phyloP scores from a whole-genome alignment of 2,888 invertebrate genomes.

The Drosophila falleni region DNA sequence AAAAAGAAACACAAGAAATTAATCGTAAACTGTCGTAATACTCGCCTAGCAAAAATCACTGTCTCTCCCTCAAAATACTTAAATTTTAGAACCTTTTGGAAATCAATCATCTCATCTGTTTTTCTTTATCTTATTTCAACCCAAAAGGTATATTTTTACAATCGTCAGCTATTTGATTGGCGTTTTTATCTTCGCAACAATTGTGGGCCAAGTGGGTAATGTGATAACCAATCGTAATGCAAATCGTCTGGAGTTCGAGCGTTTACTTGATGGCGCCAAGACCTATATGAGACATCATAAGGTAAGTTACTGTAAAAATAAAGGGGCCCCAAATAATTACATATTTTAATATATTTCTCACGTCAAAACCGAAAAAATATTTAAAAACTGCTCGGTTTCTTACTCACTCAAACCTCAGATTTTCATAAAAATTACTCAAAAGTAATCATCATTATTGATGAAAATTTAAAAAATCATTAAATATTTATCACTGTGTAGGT shows the following conservation, averaged over 20 bases:
- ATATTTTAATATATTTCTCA: no score
- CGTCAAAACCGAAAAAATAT: no score
- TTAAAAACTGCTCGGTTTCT: no score
- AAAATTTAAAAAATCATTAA: no score
- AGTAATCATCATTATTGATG: no score
- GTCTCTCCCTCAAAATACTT: not conserved
- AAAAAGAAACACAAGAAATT: not conserved
- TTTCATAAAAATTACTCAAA: no score
- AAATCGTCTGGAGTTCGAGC: slow-evolving; percentile 97
- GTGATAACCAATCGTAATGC: slow-evolving; percentile 99
- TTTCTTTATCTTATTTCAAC: not conserved
- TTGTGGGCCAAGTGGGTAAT: slow-evolving; percentile 98
- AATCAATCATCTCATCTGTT: not conserved
- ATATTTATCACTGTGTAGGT: no score
- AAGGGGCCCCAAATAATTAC: no score
- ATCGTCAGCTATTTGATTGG: slow-evolving; percentile 98
- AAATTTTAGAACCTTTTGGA: not conserved
- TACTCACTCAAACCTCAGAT: no score
- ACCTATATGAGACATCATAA: slow-evolving; percentile 99
- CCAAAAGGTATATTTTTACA: slow-evolving; percentile 95
- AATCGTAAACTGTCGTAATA: not conserved
- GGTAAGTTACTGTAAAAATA: slow-evolving; percentile 84
- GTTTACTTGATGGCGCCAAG: slow-evolving; percentile 97
- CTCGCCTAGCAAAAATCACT: not conserved
- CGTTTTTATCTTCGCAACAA: slow-evolving; percentile 98